Base-by-base conservation (phyloP, 2,113 vertebrate genomes). In the Pangasianodon gigas region DNA sequence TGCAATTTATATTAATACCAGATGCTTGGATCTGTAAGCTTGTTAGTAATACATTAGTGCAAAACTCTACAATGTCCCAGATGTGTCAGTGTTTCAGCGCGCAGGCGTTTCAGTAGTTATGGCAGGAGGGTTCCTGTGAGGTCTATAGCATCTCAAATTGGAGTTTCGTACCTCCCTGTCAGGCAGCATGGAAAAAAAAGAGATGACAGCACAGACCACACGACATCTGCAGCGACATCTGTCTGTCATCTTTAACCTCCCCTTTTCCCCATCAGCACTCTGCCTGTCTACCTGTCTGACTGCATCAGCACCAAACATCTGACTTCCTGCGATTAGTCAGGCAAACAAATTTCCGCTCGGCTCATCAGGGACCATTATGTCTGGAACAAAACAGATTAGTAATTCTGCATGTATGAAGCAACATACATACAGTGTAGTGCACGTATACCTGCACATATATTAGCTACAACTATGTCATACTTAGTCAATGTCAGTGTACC, bases 251-350 rank as follows among this genome's bases (percentile, higher is more conserved):
- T 51, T 65, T 87, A 90, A 90, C 89, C 89, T 85, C 84, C 56
- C 32, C 58, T 81, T 74, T 91, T 75, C 74, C 89, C 44, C 46
- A 84, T 60, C 85, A 89, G 88, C 86, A 71, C 88, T 52, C 80
- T 54, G 75, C 77, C 90, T 87, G 89, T 82, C 87, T 65, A 88
- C 87, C 89, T 90, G 89, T 89, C 85, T 90, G 41, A 80, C 91
- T 74, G 85, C 84, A 85, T 75, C 87, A 84, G 87, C 80, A 29
- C 58, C 29, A 44, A 51, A 74, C 75, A 51, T 48, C 82, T 81
- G 37, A 88, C 44, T 56, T 74, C 29, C 74, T 62, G 26, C 37
- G 87, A 88, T 51, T 88, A 60, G 56, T 60, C 77, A 65, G 77
- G 21, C n/a, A 88, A 80, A 81, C 29, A 84, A 60, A 26, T 41